A percentile compares a stretch with the other conserved stretches of the same genome.
Conservation (phyloP, 2,888 invertebrate genomes). For the Patella ulyssiponensis region DNA sequence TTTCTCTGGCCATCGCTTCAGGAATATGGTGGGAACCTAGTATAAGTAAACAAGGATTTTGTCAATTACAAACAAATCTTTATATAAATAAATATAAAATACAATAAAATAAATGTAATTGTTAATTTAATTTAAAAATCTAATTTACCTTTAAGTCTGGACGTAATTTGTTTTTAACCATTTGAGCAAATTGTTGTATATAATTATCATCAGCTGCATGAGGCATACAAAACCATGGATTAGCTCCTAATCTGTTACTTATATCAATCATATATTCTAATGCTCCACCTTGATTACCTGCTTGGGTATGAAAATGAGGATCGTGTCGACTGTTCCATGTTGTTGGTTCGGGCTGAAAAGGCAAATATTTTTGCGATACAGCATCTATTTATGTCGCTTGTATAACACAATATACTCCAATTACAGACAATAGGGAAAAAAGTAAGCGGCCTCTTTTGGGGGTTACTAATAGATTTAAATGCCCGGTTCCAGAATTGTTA, state of each 20-base stretch:
- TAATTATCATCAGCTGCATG: constrained; percentile 56
- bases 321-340: constrained; percentile 43
- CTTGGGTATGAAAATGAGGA: constrained; percentile 47
- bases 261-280: constrained; percentile 51
- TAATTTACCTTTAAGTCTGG: constrained; percentile 54
- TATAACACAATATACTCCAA: too few relatives aligned
- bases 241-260: constrained; percentile 47
- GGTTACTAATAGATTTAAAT: too few relatives aligned
- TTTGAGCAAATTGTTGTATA: constrained; percentile 45
- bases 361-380: constrained; percentile 26
- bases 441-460: too few relatives aligned
- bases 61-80: too few relatives aligned
- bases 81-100: too few relatives aligned
- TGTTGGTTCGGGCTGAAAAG: constrained; percentile 51
- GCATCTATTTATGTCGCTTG: background rate
- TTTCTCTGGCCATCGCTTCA: too few relatives aligned
- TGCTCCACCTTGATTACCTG: constrained; percentile 42
- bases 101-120: too few relatives aligned
- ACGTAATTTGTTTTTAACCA: constrained; percentile 42
- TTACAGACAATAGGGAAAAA: too few relatives aligned
- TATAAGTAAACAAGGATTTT: too few relatives aligned
- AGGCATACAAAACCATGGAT: constrained; percentile 58
- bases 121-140: too few relatives aligned
- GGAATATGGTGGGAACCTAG: too few relatives aligned
- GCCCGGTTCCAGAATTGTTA: too few relatives aligned